A percentile compares a stretch with the other conserved stretches of the same genome.
These are phyloP conservation scores for Teleiodes luculella DNA, from an alignment of 2,888 invertebrate genomes.

Conservation along the genomic window DNA sequence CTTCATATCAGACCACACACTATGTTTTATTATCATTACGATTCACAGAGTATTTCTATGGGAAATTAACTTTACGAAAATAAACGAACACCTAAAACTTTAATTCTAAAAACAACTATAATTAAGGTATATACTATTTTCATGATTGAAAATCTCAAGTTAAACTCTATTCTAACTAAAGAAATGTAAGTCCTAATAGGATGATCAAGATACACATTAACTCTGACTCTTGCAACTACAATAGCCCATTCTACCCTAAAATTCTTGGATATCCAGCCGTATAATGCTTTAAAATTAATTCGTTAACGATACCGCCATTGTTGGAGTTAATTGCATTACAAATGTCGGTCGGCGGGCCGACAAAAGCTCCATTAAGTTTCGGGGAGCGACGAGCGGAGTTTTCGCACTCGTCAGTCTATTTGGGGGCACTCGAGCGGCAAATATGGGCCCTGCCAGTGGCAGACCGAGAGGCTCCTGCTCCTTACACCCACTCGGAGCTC, in stretches of 20 bases:
- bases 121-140: too few species aligned
- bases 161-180: too few species aligned
- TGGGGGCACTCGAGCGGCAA: constrained; percentile 62
- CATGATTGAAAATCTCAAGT: too few species aligned
- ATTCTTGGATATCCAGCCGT: constrained; percentile 22
- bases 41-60: neutral
- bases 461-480: constrained; percentile 59
- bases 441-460: constrained; percentile 59
- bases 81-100: too few species aligned
- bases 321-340: constrained; percentile 76
- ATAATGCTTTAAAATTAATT: constrained; percentile 65
- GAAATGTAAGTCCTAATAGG: too few species aligned
- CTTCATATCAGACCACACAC: too few species aligned
- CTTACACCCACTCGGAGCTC: constrained; percentile 27
- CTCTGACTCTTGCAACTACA: too few species aligned
- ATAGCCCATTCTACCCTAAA: too few species aligned
- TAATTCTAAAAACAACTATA: too few species aligned
- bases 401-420: constrained; percentile 53
- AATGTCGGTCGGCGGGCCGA: constrained; percentile 62
- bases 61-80: too few species aligned
- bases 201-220: too few species aligned
- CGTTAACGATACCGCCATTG: constrained; percentile 70
- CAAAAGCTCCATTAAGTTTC: constrained; percentile 74
- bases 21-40: too few species aligned
- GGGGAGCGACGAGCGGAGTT: constrained; percentile 61